A percentile compares a stretch with the other conserved stretches of the same genome.
Conservation (phyloP, 2,113 vertebrate species). For the Ophiodon elongatus region DNA sequence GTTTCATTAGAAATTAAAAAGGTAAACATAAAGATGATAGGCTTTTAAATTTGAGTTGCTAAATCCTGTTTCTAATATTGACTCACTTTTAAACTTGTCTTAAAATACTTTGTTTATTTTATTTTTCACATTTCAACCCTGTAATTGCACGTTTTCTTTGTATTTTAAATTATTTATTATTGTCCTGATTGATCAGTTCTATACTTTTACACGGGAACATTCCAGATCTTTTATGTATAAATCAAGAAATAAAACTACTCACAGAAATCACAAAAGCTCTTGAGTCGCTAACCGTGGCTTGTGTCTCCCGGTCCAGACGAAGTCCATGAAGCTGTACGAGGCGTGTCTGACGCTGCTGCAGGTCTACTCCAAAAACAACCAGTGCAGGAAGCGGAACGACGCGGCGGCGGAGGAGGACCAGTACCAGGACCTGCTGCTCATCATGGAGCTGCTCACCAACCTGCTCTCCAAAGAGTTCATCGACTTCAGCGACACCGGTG, state of each 20-base stretch:
- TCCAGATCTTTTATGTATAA: background rate
- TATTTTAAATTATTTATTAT: too few relatives aligned
- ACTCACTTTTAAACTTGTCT: too few relatives aligned
- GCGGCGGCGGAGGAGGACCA: conserved; percentile 96
- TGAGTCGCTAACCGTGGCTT: too few relatives aligned
- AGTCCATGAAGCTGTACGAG: conserved; percentile 98
- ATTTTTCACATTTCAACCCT: too few relatives aligned
- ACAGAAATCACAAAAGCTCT: too few relatives aligned
- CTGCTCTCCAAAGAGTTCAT: conserved; percentile 99
- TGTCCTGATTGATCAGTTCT: too few relatives aligned
- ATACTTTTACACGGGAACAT: too few relatives aligned
- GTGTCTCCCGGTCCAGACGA: conserved; percentile 84
- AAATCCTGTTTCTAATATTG: too few relatives aligned
- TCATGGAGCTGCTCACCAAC: conserved; percentile 99
- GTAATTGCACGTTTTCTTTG: background rate
- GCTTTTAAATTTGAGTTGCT: background rate
- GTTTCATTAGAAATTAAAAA: too few relatives aligned
- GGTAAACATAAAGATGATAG: background rate
- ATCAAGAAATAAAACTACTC: background rate
- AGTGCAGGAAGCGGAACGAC: conserved; percentile 92
- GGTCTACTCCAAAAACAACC: conserved; percentile 98
- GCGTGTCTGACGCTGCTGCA: conserved; percentile 96
- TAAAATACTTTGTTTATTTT: too few relatives aligned
- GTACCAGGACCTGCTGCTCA: conserved; percentile 99
- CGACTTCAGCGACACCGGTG: conserved; percentile 98